A percentile compares a stretch with the other conserved stretches of the same genome.
Evolutionary conservation across 2,888 invertebrate species (phyloP).

Genomic region (Pteria penguin): DNA sequence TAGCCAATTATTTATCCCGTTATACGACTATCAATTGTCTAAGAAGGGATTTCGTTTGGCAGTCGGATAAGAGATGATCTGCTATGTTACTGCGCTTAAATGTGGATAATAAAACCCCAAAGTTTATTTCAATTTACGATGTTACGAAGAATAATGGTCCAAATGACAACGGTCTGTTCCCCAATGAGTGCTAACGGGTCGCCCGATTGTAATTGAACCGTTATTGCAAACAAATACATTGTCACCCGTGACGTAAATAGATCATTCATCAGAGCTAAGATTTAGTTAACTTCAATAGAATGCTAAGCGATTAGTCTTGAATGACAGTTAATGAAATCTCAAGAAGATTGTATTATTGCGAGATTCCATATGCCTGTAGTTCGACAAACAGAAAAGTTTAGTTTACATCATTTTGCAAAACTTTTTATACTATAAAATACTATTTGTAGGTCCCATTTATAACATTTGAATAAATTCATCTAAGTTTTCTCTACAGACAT

Average conservation of each 20-base stretch:
- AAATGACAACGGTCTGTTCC: conserved; percentile 38
- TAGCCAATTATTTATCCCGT: conserved; percentile 46
- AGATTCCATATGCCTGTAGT: background rate
- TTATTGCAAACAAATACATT: conserved; percentile 44
- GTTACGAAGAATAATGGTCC: conserved; percentile 41
- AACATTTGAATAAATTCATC: too few species aligned
- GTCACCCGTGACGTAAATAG: conserved; percentile 42
- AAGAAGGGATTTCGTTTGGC: conserved; percentile 37
- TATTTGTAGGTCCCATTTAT: too few species aligned
- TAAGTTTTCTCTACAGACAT: too few species aligned
- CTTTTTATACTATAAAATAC: too few species aligned
- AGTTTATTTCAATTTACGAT: conserved; percentile 50
- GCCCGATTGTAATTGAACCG: conserved; percentile 41
- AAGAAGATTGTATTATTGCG: background rate
- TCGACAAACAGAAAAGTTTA: too few species aligned
- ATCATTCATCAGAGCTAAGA: conserved; percentile 23
- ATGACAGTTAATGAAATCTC: background rate
- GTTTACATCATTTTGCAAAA: too few species aligned
- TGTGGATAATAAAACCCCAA: conserved; percentile 49
- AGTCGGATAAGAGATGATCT: conserved; percentile 44
- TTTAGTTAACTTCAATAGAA: background rate
- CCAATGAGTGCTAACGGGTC: conserved; percentile 34
- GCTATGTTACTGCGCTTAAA: conserved; percentile 44
- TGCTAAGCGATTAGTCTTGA: background rate
- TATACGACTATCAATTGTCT: conserved; percentile 46